Conservation (phyloP, 2,113 vertebrate species). For the rabbit (Oryctolagus cuniculus) region mOryCun1.1 NC_091452.1:26173501-26174000, state of each 20-base stretch:
- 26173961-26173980: background rate
- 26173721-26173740: accelerated
- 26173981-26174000: slow-evolving; percentile 42
- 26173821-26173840: background rate
- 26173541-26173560: background rate
- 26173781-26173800: background rate
- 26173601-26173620: background rate
- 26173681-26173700: accelerated
- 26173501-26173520: background rate
- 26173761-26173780: background rate
- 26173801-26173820: slow-evolving; percentile 49
- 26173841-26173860: accelerated
- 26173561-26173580: background rate
- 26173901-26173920: background rate
- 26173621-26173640: background rate
- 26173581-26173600: no score
- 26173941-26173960: background rate
- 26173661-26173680: background rate
- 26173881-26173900: background rate
- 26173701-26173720: accelerated
- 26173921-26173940: slow-evolving; percentile 66
- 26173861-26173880: background rate
- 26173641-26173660: background rate
- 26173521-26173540: background rate
- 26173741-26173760: accelerated